Evolutionary conservation across 2,113 vertebrate species (phyloP).

Genomic region (Caranx melampygus): DNA sequence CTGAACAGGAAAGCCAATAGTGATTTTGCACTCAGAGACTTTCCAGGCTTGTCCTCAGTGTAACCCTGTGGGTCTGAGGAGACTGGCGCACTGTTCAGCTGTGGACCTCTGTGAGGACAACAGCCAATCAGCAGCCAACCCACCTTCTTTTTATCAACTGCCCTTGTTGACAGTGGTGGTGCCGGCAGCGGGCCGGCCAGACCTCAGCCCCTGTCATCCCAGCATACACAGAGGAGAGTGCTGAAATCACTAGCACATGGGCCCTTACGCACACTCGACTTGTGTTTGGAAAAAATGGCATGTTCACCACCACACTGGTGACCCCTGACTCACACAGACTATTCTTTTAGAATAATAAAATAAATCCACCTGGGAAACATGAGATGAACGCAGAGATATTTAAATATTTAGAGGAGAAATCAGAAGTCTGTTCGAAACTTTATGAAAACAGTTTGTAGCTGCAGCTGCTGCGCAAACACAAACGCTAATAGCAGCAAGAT

Average conservation of each 20-base stretch:
- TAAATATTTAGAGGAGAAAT: conserved; percentile 52
- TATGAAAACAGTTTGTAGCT: conserved; percentile 18
- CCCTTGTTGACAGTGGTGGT: conserved; percentile 63
- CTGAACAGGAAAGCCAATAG: background rate
- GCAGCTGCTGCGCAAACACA: background rate
- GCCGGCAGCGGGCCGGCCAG: conserved; percentile 53
- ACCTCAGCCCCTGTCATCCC: conserved; percentile 70
- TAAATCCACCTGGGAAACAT: conserved; percentile 64
- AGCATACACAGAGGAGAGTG: conserved; percentile 56
- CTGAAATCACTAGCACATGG: conserved; percentile 83
- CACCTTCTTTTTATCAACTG: conserved; percentile 48
- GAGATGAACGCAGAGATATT: conserved; percentile 52
- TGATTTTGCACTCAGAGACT: background rate
- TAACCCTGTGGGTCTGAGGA: conserved; percentile 50
- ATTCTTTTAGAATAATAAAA: conserved; percentile 64
- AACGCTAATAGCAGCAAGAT: conserved; percentile 23
- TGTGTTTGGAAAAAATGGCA: conserved; percentile 68
- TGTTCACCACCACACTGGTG: conserved; percentile 42
- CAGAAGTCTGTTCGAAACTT: background rate
- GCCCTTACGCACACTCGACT: conserved; percentile 33
- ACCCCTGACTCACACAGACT: conserved; percentile 47
- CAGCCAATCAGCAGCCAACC: conserved; percentile 46
- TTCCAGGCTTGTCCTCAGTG: conserved; percentile 45
- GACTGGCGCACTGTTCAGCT: conserved; percentile 36
- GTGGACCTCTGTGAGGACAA: conserved; percentile 32